Evolutionary conservation across 2,888 invertebrate species (phyloP).

Genomic region (Phania funesta): DNA sequence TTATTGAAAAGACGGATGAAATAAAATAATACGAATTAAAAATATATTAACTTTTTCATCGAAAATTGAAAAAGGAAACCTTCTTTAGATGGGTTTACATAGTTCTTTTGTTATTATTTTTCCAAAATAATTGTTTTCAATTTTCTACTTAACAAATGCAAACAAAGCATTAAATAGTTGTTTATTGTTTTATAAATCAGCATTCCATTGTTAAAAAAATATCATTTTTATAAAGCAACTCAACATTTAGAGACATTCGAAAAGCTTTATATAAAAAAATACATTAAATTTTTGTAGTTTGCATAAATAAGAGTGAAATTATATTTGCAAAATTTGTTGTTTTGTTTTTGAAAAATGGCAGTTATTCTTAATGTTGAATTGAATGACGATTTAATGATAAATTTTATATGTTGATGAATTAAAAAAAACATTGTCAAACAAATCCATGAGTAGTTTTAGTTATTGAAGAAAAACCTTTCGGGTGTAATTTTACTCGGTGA

Average conservation of each 20-base stretch:
- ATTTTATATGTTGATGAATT: not conserved
- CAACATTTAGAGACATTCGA: slow-evolving; percentile 62
- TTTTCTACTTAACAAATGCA: slow-evolving; percentile 53
- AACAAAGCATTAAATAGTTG: slow-evolving; percentile 33
- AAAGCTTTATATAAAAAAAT: slow-evolving; percentile 38
- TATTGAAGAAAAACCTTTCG: not conserved
- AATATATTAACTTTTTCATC: not conserved
- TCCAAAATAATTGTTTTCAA: slow-evolving; percentile 22
- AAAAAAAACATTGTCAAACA: not conserved
- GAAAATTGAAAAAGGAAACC: not conserved
- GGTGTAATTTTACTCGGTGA: not conserved
- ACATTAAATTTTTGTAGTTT: slow-evolving; percentile 2
- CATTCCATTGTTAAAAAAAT: slow-evolving; percentile 60
- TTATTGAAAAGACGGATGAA: not conserved
- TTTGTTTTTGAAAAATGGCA: slow-evolving; percentile 35
- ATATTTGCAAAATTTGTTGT: slow-evolving; percentile 1
- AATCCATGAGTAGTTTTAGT: not conserved
- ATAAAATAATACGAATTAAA: not conserved
- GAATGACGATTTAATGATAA: not conserved
- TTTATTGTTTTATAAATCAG: slow-evolving; percentile 45
- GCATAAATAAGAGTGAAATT: too few relatives aligned
- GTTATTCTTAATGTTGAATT: slow-evolving; percentile 31
- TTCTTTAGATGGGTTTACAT: slow-evolving; percentile 69
- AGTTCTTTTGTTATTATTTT: slow-evolving; percentile 34
- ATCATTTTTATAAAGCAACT: slow-evolving; percentile 55